These are phyloP conservation scores for Paratrypauchen microcephalus DNA, from an alignment of 2,797 vertebrate genomes.

Conservation along the genomic window DNA sequence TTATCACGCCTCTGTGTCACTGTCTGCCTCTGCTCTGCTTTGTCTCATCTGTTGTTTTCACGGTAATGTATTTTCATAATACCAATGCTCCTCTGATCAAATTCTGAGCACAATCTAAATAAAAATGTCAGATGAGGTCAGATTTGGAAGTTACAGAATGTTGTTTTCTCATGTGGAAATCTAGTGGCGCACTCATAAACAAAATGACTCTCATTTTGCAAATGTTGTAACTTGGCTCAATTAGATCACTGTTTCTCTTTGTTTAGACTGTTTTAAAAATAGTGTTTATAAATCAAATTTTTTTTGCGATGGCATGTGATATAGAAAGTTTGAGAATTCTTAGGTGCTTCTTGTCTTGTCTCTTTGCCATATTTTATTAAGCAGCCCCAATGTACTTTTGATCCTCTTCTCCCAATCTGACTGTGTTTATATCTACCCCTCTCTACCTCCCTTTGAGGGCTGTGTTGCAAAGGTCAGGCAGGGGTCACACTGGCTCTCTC, in stretches of 20 bases:
- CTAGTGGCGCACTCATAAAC: constrained; percentile 4
- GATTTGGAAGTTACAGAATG: constrained; percentile 6
- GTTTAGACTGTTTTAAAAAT: not conserved
- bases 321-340: not conserved
- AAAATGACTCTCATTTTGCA: not conserved
- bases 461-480: constrained; percentile 59
- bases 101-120: constrained; percentile 21
- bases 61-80: constrained; percentile 11
- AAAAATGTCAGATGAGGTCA: constrained; percentile 25
- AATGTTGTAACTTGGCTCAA: not conserved
- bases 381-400: constrained; percentile 4
- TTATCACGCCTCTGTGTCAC: constrained; percentile 63
- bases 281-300: not conserved
- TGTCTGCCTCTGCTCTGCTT: constrained; percentile 39
- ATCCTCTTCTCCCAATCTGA: constrained; percentile 13
- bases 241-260: not conserved
- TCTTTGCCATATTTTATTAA: not conserved
- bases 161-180: constrained; percentile 1
- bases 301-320: not conserved
- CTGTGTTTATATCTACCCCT: constrained; percentile 33
- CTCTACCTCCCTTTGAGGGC: constrained; percentile 41
- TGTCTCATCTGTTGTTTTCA: constrained; percentile 17
- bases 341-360: not conserved
- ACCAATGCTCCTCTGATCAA: constrained; percentile 23
- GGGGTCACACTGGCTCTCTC: constrained; percentile 55